Base-by-base conservation (phyloP, 2,113 vertebrate species). In the Pachyramphus minor region DNA sequence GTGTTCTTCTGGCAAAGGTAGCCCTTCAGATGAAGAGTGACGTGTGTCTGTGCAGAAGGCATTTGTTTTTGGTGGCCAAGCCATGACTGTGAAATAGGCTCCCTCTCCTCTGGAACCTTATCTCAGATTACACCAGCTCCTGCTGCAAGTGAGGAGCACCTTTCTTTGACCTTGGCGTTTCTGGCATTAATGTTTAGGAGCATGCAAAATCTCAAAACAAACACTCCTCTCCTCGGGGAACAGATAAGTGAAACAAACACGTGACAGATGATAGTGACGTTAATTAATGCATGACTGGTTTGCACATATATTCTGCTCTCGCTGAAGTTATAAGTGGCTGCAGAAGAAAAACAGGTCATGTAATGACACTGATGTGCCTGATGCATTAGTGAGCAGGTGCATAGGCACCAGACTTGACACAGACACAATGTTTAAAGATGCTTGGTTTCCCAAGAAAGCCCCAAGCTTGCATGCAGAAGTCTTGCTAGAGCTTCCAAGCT, bases 111-210 rank as follows among this genome's bases (percentile, higher is more conserved):
- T 47, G 47, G 44, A 42, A 79, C 17, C 14, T 78, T 74, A 82
- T 60, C 77, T 91, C 82, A 71, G 55, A 85, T 91, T 91, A 74
- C 75, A 87, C 25, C 76, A 91, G 15, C 50, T 89, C 59, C 33
- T 58, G 11, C 44, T 76, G n/a, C 39, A 67, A 85, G 42, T 33
- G 33, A 73, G 66, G 35, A 93, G 39, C 66, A 94, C 49, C 77
- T 83, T 96, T 87, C 62, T 93, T 77, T 88, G 82, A 93, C 75
- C 82, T 87, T 95, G 74, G 64, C 33, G 8, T 93, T 84, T 87
- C 91, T 91, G 77, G 55, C 73, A 58, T 83, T 89, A 89, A 91
- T 25, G 39, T 85, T 93, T 73, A 80, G 53, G 52, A 44, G 35
- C 2, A 1, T 91, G 50, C 87, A 91, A 94, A 90, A 89, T 28